Evolutionary conservation across 2,888 invertebrate species (phyloP), one percentile per base, ranked within the genome.

Genomic region (Andrena bicolor): DNA sequence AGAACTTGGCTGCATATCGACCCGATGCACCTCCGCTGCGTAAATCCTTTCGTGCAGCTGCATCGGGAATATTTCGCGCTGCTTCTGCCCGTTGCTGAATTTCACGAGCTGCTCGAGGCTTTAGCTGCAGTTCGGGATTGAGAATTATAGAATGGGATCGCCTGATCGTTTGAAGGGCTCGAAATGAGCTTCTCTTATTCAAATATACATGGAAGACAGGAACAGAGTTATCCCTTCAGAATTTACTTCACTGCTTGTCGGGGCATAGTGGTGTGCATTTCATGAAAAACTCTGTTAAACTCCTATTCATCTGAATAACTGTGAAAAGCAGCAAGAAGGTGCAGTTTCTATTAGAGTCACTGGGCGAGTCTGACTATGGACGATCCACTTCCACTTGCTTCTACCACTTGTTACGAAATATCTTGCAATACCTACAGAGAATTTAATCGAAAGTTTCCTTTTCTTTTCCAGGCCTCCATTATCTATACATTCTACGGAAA

Each of bases 21-120:
- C 23, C 53, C 60, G 75, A 28, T 70, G 35, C 53, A 35, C 23
- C 56, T 4, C 23, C 30, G 70, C 16, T 71, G 72, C 71, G 63
- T 30, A 63, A 71, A 49, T 41, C 23, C 26, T 20, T 13, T 20
- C 35, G 48, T 23, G n/a, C 53, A n/a, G 20, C 60, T 16, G 70
- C 61, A 6, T 10, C 3, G 48, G 8, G 63, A 71, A 56, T 53
- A 53, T 71, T 64, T 48, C 26, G 30, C 0, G 35, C 16, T 51
- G 35, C 60, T 16, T n/a, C 20, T 16, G 6, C 20, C 7, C 7
- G 23, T 10, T 26, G 32, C 48, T 32, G 28, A n/a, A n/a, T 13
- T 53, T 10, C 23, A 30, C 30, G 13, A 13, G 48, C 32, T 23
- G 32, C 10, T 66, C 10, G 10, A 28, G 28, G 6, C 48, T 70